Evolutionary conservation across 1,140 invertebrate species (phyloP).

Genomic region (Parapsyche elsis): DNA sequence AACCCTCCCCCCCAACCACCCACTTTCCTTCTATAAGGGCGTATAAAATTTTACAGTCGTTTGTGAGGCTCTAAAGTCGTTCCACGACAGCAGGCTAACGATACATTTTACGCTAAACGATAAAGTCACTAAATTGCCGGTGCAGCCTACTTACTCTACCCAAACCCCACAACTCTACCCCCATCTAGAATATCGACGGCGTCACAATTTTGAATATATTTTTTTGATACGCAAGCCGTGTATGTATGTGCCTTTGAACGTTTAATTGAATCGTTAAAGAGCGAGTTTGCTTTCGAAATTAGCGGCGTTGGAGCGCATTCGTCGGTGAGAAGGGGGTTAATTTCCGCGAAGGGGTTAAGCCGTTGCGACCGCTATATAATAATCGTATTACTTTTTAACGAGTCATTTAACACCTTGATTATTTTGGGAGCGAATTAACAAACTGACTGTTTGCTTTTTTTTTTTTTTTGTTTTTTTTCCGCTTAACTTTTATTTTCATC

Average conservation of each 20-base stretch:
- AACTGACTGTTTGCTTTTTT: too few species aligned
- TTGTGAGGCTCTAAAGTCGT: background rate
- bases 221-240: too few species aligned
- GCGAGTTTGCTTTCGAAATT: too few species aligned
- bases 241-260: too few species aligned
- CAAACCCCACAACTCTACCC: too few species aligned
- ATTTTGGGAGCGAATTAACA: too few species aligned
- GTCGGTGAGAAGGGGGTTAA: background rate
- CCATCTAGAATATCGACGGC: too few species aligned
- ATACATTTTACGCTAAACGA: conserved; percentile 1
- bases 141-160: background rate
- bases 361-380: background rate
- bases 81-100: background rate
- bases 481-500: too few species aligned
- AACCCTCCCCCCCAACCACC: background rate
- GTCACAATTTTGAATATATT: too few species aligned
- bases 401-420: background rate
- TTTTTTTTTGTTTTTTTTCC: too few species aligned
- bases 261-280: too few species aligned
- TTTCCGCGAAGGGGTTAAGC: background rate
- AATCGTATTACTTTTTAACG: conserved; percentile 21
- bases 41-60: conserved; percentile 12
- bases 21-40: background rate
- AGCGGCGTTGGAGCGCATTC: too few species aligned
- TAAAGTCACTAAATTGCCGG: background rate